Base-by-base conservation (phyloP, 2,113 vertebrate genomes). In the Elephantulus edwardii region DNA sequence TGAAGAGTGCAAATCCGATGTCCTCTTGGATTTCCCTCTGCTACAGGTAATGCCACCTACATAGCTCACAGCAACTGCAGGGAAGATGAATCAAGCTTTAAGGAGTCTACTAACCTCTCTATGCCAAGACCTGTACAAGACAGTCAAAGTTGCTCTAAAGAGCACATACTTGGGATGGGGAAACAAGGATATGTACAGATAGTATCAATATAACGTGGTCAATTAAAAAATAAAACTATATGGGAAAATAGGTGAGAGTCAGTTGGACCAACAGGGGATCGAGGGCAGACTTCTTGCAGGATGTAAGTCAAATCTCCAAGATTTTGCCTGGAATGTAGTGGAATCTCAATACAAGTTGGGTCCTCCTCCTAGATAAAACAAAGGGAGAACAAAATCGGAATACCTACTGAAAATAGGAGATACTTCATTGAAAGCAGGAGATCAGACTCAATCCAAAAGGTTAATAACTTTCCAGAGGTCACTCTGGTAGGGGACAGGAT, bases 1-100 rank as follows among this genome's bases (percentile, higher is more conserved):
- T 89, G 98, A 99, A 96, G 99, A 99, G 92, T 95, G 95, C 4
- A 97, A 98, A 64, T 30, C 97, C 52, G 96, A 71, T 19, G 95
- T 98, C 70, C 97, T 99, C 11, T 92, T 92, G 0, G 90, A 96
- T 0, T 99, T 99, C 78, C 96, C 96, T 94, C 40, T 91, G 91
- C 93, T 97, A 12, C 96, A 97, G 96, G 97, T 97, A 75, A 93
- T 7, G 26, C 38, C 35, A 50, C 12, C 58, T 76, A 75, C 12
- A 46, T 33, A 46, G 40, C 42, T 62, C 44, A 35, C 62, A 46
- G 33, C 44, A 72, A 79, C 50, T 44, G 22, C 56, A 52, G 68
- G 26, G 44, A 60, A 54, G 38, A 60, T 16, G 52, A 42, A 33
- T 22, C 50, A 40, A 60, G 58, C 52, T n/a, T 89, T 60, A 86